Evolutionary conservation across 1,140 invertebrate genomes (phyloP).

Genomic region (Ditylenchus dipsaci): DNA sequence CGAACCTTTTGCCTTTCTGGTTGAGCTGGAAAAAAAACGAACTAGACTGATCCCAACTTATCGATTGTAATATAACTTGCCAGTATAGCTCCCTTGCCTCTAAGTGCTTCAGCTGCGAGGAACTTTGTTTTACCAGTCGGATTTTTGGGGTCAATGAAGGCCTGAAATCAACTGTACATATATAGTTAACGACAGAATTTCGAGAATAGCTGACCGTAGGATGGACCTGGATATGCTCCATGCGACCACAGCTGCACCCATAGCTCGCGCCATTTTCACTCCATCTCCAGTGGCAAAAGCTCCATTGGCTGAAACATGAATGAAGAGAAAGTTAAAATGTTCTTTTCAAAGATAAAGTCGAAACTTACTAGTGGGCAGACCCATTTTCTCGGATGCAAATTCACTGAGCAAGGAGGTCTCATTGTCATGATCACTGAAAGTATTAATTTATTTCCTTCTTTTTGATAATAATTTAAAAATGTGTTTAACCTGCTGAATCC

Average conservation of each 20-base stretch:
- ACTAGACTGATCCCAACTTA: neutral
- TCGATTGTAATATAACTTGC: slow-evolving; percentile 15
- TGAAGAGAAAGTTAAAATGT: neutral
- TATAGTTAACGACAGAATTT: neutral
- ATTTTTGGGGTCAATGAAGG: slow-evolving; percentile 58
- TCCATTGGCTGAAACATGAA: slow-evolving; percentile 24
- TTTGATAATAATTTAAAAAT: too few relatives aligned
- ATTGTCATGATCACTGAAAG: slow-evolving; percentile 24
- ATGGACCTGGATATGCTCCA: slow-evolving; percentile 48
- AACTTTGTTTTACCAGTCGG: slow-evolving; percentile 55
- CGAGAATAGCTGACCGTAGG: neutral
- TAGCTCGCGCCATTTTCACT: slow-evolving; percentile 57
- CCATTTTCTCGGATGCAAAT: slow-evolving; percentile 47
- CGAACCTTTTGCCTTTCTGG: slow-evolving; percentile 55
- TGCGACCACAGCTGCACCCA: slow-evolving; percentile 50
- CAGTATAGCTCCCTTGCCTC: slow-evolving; percentile 58
- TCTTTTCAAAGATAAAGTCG: neutral
- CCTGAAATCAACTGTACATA: slow-evolving; percentile 45
- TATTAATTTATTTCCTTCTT: too few relatives aligned
- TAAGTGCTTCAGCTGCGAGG: slow-evolving; percentile 57
- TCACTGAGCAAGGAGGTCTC: slow-evolving; percentile 51
- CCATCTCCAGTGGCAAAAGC: slow-evolving; percentile 59
- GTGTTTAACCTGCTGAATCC: slow-evolving; percentile 22
- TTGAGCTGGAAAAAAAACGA: slow-evolving; percentile 42
- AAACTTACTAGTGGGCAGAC: slow-evolving; percentile 55